Conservation (phyloP, 1,140 invertebrate species). For the Muscidifurax raptorellus region DNA sequence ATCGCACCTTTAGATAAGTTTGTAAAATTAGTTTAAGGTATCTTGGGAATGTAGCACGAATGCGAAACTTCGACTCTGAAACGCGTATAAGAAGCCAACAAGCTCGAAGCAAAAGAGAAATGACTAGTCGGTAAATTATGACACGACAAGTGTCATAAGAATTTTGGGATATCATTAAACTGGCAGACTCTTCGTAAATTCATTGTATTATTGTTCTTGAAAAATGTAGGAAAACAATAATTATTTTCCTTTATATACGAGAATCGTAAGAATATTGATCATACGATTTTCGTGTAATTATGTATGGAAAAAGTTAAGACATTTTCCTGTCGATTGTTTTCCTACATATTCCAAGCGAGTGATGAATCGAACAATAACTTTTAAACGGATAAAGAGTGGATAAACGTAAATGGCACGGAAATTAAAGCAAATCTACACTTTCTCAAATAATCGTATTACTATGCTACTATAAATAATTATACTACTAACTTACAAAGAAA, state of each 20-base stretch:
- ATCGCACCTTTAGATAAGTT: slow-evolving; percentile 63
- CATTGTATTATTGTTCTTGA: too few species aligned
- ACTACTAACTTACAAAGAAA: slow-evolving; percentile 54
- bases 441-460: slow-evolving; percentile 66
- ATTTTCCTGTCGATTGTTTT: too few species aligned
- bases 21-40: slow-evolving; percentile 51
- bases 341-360: not conserved
- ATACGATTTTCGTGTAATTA: too few species aligned
- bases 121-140: not conserved
- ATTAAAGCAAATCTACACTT: slow-evolving; percentile 56
- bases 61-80: slow-evolving; percentile 53
- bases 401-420: slow-evolving; percentile 37
- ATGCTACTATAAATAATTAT: slow-evolving; percentile 64
- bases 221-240: too few species aligned
- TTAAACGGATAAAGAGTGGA: slow-evolving; percentile 47
- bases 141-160: too few species aligned
- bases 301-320: too few species aligned
- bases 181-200: not conserved
- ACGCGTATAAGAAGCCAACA: slow-evolving; percentile 54
- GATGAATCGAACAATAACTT: not conserved
- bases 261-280: too few species aligned
- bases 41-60: not conserved
- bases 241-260: too few species aligned
- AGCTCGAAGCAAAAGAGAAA: slow-evolving; percentile 26
- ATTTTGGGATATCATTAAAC: slow-evolving; percentile 17